phyloP scores from a whole-genome alignment of 2,797 vertebrate species.

The Australoheros facetus region DNA sequence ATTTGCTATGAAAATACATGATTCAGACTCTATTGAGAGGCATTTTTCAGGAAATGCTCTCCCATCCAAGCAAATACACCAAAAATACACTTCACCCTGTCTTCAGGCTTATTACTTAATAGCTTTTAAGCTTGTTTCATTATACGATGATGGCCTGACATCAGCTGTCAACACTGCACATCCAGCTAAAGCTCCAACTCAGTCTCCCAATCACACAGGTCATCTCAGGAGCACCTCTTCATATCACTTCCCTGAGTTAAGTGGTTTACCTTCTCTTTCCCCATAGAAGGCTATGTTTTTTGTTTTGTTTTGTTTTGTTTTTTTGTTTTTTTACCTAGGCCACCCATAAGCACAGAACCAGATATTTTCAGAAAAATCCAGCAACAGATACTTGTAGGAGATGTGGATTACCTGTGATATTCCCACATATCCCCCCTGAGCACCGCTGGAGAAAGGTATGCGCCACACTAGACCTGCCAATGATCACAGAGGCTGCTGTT shows the following conservation, averaged over 20 bases:
- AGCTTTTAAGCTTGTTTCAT: conserved; percentile 15
- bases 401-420: conserved; percentile 67
- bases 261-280: conserved; percentile 47
- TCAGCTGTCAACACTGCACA: conserved; percentile 5
- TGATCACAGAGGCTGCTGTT: conserved; percentile 74
- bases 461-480: conserved; percentile 51
- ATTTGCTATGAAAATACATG: conserved; percentile 3
- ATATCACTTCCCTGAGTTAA: conserved; percentile 46
- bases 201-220: conserved; percentile 20
- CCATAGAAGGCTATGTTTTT: conserved; percentile 46
- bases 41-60: neutral
- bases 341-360: conserved; percentile 43
- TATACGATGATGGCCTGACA: conserved; percentile 14
- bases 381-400: conserved; percentile 58
- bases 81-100: conserved; percentile 4
- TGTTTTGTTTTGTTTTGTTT: no score
- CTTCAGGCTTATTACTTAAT: conserved; percentile 16
- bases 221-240: conserved; percentile 37
- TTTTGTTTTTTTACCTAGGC: conserved; percentile 10
- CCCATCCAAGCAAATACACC: neutral
- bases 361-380: conserved; percentile 58
- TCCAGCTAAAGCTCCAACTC: conserved; percentile 33
- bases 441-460: conserved; percentile 61
- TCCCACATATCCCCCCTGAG: conserved; percentile 43
- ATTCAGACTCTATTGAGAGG: neutral